Percentiles rank a stretch among this genome's conserved stretches.
Evolutionary conservation across 1,140 invertebrate genomes (phyloP).

Genomic region (Heliconius himera): DNA sequence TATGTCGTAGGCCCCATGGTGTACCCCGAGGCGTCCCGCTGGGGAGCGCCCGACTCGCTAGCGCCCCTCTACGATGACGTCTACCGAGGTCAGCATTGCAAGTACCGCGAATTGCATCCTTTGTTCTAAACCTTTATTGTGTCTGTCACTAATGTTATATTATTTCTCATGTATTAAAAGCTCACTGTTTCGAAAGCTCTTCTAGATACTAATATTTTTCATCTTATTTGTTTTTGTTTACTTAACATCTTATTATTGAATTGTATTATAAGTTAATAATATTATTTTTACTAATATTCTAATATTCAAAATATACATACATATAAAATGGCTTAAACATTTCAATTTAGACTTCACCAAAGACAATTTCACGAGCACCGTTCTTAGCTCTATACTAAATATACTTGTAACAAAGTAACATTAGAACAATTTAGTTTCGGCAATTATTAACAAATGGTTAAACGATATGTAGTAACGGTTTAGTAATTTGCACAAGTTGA

Average conservation of each 20-base stretch:
- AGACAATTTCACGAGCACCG: not conserved
- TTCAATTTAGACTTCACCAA: not conserved
- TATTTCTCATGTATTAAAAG: constrained; percentile 6
- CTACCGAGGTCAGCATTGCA: constrained; percentile 77
- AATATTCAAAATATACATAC: no score
- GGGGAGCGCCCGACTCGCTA: constrained; percentile 77
- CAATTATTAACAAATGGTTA: not conserved
- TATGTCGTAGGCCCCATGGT: constrained; percentile 71
- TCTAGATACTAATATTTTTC: not conserved
- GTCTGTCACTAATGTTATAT: constrained; percentile 29
- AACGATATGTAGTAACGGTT: constrained; percentile 26
- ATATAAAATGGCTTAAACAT: not conserved
- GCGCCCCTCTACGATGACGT: constrained; percentile 80
- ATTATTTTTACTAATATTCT: no score
- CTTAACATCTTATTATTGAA: not conserved
- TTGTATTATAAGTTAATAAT: no score
- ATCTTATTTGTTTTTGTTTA: constrained; percentile 2
- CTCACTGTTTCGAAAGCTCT: not conserved
- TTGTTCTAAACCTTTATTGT: constrained; percentile 56
- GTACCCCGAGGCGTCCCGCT: constrained; percentile 75
- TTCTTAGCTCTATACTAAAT: not conserved
- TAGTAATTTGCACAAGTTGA: constrained; percentile 37
- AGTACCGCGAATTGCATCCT: constrained; percentile 61
- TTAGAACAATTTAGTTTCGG: constrained; percentile 14
- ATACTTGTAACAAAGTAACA: not conserved